phyloP scores from a whole-genome alignment of 2,113 vertebrate species.

The Alligator mississippiensis region DNA sequence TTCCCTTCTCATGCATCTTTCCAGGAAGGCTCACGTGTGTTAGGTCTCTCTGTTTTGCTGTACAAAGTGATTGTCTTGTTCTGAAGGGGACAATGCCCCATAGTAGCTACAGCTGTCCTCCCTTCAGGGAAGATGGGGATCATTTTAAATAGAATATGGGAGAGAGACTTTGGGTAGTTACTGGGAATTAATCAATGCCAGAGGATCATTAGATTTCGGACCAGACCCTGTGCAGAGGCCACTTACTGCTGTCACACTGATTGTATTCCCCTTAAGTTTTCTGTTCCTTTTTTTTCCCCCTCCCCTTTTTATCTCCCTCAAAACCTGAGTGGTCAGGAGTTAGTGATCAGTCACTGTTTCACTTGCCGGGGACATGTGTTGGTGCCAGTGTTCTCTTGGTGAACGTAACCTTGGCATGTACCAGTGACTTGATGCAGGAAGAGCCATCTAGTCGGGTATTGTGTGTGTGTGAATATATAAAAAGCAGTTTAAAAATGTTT shows the following conservation, averaged over 20 bases:
- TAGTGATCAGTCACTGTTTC: background rate
- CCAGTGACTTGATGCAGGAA: background rate
- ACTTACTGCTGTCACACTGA: background rate
- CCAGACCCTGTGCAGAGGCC: background rate
- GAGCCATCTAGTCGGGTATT: background rate
- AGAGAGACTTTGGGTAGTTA: accelerated
- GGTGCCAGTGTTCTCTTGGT: background rate
- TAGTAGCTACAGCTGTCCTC: background rate
- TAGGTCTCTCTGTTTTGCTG: accelerated
- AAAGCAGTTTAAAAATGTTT: no score
- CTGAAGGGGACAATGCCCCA: background rate
- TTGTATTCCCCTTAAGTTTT: background rate
- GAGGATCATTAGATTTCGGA: background rate
- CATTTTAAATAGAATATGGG: background rate
- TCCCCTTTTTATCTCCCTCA: background rate
- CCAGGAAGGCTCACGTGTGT: background rate
- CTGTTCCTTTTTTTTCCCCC: background rate
- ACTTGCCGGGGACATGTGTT: background rate
- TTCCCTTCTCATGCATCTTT: background rate
- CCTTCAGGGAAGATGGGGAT: background rate
- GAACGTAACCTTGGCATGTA: background rate
- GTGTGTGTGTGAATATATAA: background rate
- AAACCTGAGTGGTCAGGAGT: background rate
- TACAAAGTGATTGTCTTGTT: background rate
- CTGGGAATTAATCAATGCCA: background rate